Base-by-base conservation (phyloP, 2,113 vertebrate genomes). In the Chlorodrepanis virens region DNA sequence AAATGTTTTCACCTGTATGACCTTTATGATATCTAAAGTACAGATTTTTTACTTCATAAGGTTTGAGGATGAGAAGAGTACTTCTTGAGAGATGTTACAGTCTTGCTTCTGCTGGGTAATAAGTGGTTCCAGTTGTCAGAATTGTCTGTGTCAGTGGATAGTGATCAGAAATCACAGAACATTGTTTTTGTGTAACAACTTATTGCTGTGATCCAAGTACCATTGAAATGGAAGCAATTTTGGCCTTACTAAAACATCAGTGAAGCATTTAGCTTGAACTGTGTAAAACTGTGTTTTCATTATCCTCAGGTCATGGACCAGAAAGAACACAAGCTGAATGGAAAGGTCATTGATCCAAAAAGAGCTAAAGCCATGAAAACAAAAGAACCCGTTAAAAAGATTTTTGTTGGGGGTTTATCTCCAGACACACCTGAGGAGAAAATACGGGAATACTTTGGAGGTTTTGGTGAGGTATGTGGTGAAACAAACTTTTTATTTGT, bases 301-400 rank as follows among this genome's bases (percentile, higher is more conserved):
- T 97, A 97, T 63, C 42, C 83, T 14, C 96, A 99, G 99, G 99
- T 99, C 71, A 99, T 98, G 97, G 97, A 98, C 93, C 99, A 99
- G 95, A 99, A 99, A 92, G 99, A 99, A 91, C 99, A 99, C 95
- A 99, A 99, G 97, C 98, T 99, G 93, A 99, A 99, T 89, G 99
- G 99, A 65, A 99, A 99, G 95, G 99, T 99, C 92, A 99, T 99
- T 84, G 99, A 99, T 97, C 99, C 99, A 54, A 99, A 99, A 98
- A 99, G 99, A 97, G 99, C 99, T 94, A 99, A 99, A 98, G 99
- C 99, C 86, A 99, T 99, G 99, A 99, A 99, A 98, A 99, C 98
- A 95, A 99, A 99, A 97, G 99, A 99, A 93, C 99, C 99, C 0
- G 98, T 99, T 65, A 99, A 99, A 98, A 99, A 99, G 98, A 99